phyloP scores from a whole-genome alignment of 2,113 vertebrate species.

The Neotragus pygmaeus region DNA sequence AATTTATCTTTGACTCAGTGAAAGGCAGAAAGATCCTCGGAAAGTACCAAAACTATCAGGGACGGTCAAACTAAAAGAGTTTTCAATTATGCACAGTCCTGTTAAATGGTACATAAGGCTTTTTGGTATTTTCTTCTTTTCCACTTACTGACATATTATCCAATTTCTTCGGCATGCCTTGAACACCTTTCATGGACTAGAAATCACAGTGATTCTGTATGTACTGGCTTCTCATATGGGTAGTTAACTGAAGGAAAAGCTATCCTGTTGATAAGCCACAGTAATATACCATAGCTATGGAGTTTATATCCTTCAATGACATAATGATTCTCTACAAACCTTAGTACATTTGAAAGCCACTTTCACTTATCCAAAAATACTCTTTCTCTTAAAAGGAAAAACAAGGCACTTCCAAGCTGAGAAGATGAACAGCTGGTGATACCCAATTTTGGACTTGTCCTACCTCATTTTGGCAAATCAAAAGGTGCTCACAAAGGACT shows the following conservation, averaged over 20 bases:
- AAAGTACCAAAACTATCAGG: slow-evolving; percentile 8
- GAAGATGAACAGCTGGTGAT: neutral
- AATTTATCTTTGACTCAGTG: slow-evolving; percentile 59
- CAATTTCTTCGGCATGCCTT: neutral
- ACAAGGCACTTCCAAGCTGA: neutral
- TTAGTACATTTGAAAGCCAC: neutral
- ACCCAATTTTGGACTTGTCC: neutral
- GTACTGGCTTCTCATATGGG: neutral
- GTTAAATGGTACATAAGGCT: neutral
- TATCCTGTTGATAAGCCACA: neutral
- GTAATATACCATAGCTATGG: neutral
- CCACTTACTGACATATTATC: neutral
- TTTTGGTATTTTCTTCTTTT: neutral
- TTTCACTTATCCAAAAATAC: slow-evolving; percentile 18
- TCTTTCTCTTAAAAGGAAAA: neutral
- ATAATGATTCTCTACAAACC: neutral
- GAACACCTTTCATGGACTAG: neutral
- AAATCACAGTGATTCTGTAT: neutral
- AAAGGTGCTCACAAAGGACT: neutral
- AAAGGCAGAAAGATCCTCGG: slow-evolving; percentile 8
- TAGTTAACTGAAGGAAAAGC: neutral
- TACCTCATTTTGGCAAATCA: neutral
- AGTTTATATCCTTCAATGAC: neutral
- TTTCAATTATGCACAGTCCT: neutral
- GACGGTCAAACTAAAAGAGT: neutral